Evolutionary conservation across 2,797 vertebrate genomes (phyloP).

Genomic region (Perodicticus potto): DNA sequence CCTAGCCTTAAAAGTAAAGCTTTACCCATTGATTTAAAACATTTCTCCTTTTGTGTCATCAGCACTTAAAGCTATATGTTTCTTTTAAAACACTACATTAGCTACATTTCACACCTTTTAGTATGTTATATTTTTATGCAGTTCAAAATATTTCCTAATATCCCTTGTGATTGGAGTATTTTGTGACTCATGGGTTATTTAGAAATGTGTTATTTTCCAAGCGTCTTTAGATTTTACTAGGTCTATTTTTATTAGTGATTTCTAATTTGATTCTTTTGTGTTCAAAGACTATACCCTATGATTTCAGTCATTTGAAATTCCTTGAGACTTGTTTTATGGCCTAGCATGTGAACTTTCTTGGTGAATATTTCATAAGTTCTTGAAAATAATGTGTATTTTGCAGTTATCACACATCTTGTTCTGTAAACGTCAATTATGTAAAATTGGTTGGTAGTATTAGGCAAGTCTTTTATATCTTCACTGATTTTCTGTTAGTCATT

Average conservation of each 20-base stretch:
- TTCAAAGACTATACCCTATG: background rate
- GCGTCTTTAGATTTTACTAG: background rate
- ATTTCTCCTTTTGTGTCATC: background rate
- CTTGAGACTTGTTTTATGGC: constrained; percentile 32
- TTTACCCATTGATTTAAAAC: background rate
- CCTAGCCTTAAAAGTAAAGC: background rate
- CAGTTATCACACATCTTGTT: background rate
- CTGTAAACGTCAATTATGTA: background rate
- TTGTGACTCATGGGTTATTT: background rate
- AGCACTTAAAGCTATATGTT: background rate
- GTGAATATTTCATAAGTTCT: background rate
- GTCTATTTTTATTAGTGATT: background rate
- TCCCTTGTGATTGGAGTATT: background rate
- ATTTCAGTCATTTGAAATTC: constrained; percentile 42
- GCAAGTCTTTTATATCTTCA: background rate
- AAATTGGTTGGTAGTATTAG: background rate
- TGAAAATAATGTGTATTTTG: background rate
- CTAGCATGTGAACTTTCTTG: background rate
- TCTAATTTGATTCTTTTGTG: background rate
- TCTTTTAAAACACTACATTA: background rate
- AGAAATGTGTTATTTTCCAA: constrained; percentile 29
- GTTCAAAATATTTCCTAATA: constrained; percentile 43
- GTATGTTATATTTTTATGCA: constrained; percentile 8
- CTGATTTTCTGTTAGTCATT: background rate
- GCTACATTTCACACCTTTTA: background rate